Evolutionary conservation across 2,797 vertebrate genomes (phyloP), one percentile per base, ranked within the genome.

Genomic region (Pempheris klunzingeri): DNA sequence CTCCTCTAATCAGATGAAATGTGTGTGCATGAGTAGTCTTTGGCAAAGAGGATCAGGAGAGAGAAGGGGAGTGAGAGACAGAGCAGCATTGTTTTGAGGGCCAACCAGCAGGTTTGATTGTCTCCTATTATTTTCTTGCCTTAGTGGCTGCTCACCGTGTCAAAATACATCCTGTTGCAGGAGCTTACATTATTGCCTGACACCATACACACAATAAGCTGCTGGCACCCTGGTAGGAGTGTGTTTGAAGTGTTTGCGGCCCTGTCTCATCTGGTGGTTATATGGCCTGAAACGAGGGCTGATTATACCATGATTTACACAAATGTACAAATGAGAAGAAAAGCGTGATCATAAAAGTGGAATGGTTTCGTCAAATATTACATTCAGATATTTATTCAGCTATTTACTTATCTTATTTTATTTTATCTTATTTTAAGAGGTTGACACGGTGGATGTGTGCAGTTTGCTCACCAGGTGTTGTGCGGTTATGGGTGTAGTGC

Each of bases 61-160:
- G 58, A 41, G 18, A 34, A 71, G 59, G 46, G 39, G 3, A 17
- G 30, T 17, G n/a, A 54, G 32, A 22, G 44, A 71, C 9, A 36
- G 49, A 64, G 68, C 41, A 49, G 49, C 55, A 9, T 30, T 15
- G 39, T 62, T 65, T 71, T 71, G 54, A 77, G 36, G 64, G 54
- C 61, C 67, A 74, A 66, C 65, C 71, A 65, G 74, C 46, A 69
- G 74, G 61, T 61, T 65, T 79, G 85, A 90, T 85, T 78, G 73
- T 73, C 59, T 69, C 66, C 78, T 78, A 80, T 90, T 88, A 77
- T 66, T 78, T 86, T 83, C 72, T 74, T 32, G 58, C 80, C 71
- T 72, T 38, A 20, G 67, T 20, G 47, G 71, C 57, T 46, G 63
- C 54, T 83, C 71, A 15, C 15, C 44, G 34, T 66, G 78, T 76